Conservation (phyloP, 2,113 vertebrate genomes). For the Trogon surrucura region DNA sequence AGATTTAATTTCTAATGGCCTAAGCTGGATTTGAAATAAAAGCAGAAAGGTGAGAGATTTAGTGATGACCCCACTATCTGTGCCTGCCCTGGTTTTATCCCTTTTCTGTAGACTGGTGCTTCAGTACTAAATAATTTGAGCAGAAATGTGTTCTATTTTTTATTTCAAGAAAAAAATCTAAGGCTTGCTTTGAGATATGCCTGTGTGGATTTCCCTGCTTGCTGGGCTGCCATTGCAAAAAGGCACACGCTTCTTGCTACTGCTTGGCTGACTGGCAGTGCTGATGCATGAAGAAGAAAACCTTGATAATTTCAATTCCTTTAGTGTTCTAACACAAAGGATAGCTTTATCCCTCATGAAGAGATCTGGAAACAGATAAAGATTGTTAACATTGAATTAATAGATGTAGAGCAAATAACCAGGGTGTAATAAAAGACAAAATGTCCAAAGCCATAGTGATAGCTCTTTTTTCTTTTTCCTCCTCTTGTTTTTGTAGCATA, state of each 20-base stretch:
- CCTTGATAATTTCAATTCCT: background rate
- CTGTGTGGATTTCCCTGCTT: background rate
- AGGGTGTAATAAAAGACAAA: background rate
- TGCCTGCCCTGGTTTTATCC: background rate
- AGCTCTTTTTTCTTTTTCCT: background rate
- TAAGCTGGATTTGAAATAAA: background rate
- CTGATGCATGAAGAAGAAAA: background rate
- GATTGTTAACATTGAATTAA: background rate
- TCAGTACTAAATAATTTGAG: background rate
- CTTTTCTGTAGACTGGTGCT: background rate
- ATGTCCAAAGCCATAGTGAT: background rate
- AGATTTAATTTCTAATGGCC: background rate
- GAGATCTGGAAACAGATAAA: background rate
- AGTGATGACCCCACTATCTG: background rate
- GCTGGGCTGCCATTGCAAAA: background rate
- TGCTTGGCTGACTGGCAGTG: background rate
- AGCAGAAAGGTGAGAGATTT: background rate
- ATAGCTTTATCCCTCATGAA: background rate
- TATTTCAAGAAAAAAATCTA: background rate
- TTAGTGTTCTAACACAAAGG: background rate
- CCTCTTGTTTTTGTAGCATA: background rate
- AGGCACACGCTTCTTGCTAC: background rate
- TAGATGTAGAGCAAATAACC: conserved; percentile 7
- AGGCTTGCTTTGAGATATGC: background rate
- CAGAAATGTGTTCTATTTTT: background rate